Evolutionary conservation across 2,113 vertebrate species (phyloP), one percentile per base, ranked within the genome.

Genomic region (Chamaetylas fuelleborni): DNA sequence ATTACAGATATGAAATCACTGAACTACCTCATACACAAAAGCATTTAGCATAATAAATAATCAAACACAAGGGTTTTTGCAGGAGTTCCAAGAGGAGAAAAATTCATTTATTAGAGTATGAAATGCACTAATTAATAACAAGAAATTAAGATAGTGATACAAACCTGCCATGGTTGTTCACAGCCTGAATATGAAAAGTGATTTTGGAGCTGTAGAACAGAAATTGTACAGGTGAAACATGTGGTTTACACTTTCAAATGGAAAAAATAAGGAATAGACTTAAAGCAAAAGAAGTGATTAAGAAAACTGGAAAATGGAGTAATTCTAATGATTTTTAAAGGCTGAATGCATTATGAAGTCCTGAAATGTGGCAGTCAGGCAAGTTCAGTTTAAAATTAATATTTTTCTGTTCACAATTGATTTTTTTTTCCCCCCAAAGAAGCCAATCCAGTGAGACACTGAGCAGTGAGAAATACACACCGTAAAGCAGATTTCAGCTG

Each of bases 101-200:
- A 94, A 53, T 19, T 20, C 36, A 60, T 34, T 47, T 24, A 31
- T 26, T n/a, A 6, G 2, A 19, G 18, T 6, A 54, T 34, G 36
- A 56, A 73, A 57, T 47, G 1, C 12, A 56, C 4, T 50, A 22
- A 90, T 62, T 43, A 42, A 19, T 22, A 47, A 73, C 4, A 66
- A 38, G 20, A 58, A 88, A 16, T 0, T 1, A 84, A 74, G 14
- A 62, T 0, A 74, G 34, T 2, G 50, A 80, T 40, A 98, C 98
- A 79, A 81, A 99, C 99, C 98, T 98, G 94, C 99, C 99, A 17
- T 98, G 98, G 64, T 98, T 99, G 96, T 99, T 99, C 96, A 99
- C 98, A 92, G 99, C 99, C 90, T 99, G 98, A 87, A 99, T 99
- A 66, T 92, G 98, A 96, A 99, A 99, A 86, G 98, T 80, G 29